Base-by-base conservation (phyloP, 2,797 vertebrate species). In the Tapirus indicus region DNA sequence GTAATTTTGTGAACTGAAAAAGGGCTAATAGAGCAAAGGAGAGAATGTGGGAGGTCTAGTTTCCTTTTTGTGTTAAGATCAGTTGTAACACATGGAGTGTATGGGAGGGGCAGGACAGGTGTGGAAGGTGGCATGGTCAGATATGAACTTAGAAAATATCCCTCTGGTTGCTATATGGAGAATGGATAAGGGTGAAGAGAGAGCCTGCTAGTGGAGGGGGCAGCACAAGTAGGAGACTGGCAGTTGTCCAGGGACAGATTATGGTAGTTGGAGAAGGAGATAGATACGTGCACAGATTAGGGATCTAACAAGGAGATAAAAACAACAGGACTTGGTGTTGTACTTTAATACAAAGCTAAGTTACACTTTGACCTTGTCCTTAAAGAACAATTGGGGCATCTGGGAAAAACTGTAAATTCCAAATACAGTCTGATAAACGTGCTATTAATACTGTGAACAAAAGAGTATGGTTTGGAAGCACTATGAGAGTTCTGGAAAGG, bases 361-460 rank as follows among this genome's bases (percentile, higher is more conserved):
- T 52, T 58, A 64, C 12, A 80, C n/a, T 94, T 56, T 86, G n/a
- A 35, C 20, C 29, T 58, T 66, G 20, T 7, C 56, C 32, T 78
- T 47, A 84, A 88, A 75, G 58, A 88, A 83, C 7, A 75, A 74
- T 60, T 14, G 20, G 79, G 49, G n/a, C 11, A 52, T 80, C 18
- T 94, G 44, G n/a, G 68, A 96, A 85, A 97, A 35, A 27, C 7
- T 64, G 10, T 69, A 85, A 64, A 71, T 90, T 95, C 64, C 41
- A 16, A 71, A 86, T 49, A 64, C 7, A 87, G 25, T 38, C 27
- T 71, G 18, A 87, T 64, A 93, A 82, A 77, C 52, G 5, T 60
- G 18, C 44, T 87, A 8, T 71, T 71, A 69, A 25, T 90, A 56
- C 29, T 69, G 29, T 3, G 11, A 62, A 75, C 18, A 83, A 14